Percentiles rank a stretch among this genome's conserved stretches.
Evolutionary conservation across 2,797 vertebrate genomes (phyloP).

Genomic region (Microctenopoma lineatum): DNA sequence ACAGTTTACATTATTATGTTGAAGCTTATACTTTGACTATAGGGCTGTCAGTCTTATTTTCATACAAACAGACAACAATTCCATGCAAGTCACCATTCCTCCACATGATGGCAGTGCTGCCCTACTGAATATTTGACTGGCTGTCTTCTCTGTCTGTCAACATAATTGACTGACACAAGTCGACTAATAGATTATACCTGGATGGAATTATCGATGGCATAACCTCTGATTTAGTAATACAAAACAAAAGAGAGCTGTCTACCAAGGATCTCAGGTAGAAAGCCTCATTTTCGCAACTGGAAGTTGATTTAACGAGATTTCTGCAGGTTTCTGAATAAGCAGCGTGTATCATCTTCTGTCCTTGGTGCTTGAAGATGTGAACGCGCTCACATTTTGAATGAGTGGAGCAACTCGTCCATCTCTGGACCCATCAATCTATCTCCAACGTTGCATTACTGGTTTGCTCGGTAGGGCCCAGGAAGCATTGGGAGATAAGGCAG

Average conservation of each 20-base stretch:
- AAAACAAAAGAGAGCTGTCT: neutral
- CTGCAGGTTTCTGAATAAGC: neutral
- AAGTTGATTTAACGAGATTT: neutral
- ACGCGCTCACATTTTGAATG: neutral
- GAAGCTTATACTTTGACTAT: too few species aligned
- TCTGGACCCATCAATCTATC: slow-evolving; percentile 38
- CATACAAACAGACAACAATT: neutral
- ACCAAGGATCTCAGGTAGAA: neutral
- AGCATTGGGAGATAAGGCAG: slow-evolving; percentile 77
- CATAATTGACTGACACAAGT: neutral
- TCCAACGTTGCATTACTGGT: slow-evolving; percentile 70
- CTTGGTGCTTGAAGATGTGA: neutral
- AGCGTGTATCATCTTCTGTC: neutral
- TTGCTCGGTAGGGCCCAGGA: slow-evolving; percentile 74
- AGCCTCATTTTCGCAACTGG: neutral
- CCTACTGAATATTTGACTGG: slow-evolving; percentile 4
- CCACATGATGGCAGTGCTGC: slow-evolving; percentile 74
- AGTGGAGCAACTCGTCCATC: slow-evolving; percentile 33
- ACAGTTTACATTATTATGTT: too few species aligned
- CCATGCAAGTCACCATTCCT: neutral
- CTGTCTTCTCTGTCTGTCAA: neutral
- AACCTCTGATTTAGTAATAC: neutral
- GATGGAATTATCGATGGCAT: neutral
- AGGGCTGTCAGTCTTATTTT: neutral
- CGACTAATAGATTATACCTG: neutral